These are phyloP conservation scores for Scomber scombrus DNA, from an alignment of 2,113 vertebrate species.

Conservation along the genomic window DNA sequence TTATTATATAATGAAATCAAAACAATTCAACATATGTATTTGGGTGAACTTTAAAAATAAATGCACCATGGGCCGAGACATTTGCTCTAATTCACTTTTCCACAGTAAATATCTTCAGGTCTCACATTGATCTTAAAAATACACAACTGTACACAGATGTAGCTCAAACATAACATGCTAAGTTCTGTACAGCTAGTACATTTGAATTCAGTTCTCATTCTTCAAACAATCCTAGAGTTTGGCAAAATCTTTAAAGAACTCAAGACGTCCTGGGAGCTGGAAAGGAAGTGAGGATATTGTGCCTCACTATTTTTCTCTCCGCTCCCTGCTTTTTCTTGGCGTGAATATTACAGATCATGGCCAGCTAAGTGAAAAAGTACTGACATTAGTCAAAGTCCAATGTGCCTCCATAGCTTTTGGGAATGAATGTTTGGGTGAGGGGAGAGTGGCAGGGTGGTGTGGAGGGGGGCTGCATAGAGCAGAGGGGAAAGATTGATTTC, in stretches of 20 bases:
- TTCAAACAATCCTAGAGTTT: constrained; percentile 27
- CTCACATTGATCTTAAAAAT: constrained; percentile 11
- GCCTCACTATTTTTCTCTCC: constrained; percentile 49
- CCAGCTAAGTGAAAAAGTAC: constrained; percentile 69
- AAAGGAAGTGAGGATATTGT: constrained; percentile 59
- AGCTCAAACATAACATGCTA: constrained; percentile 24
- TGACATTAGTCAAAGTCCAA: constrained; percentile 65
- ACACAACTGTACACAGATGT: constrained; percentile 19
- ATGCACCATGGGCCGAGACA: not conserved
- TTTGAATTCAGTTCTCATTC: constrained; percentile 35
- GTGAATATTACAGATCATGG: constrained; percentile 61
- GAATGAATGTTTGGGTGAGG: constrained; percentile 53
- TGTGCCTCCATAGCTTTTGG: constrained; percentile 51
- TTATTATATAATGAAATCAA: not conserved
- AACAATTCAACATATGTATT: not conserved
- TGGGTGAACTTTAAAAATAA: not conserved
- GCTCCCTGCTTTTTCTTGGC: constrained; percentile 62
- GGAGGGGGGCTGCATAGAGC: constrained; percentile 26
- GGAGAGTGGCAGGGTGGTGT: constrained; percentile 44
- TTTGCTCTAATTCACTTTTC: constrained; percentile 2
- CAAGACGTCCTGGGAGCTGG: constrained; percentile 61
- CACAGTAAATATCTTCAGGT: constrained; percentile 6
- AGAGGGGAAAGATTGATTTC: constrained; percentile 74
- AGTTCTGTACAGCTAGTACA: constrained; percentile 24
- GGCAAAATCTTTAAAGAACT: constrained; percentile 49